These are phyloP conservation scores for Paedocypris micromegethes DNA, from an alignment of 2,797 vertebrate genomes.

Conservation along the genomic window DNA sequence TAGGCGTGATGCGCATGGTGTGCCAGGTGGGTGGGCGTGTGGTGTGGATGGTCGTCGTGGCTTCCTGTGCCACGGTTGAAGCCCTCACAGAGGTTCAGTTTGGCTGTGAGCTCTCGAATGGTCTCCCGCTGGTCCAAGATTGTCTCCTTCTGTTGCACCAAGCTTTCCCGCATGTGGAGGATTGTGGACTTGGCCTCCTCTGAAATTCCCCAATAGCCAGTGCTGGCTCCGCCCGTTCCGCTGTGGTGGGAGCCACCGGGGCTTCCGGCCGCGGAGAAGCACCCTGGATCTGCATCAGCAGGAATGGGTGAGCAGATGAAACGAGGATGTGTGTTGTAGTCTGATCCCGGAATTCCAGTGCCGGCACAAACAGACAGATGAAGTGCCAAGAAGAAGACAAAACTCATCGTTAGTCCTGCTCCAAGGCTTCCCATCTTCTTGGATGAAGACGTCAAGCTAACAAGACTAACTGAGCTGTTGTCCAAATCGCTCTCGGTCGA, in stretches of 20 bases:
- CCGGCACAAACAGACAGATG: constrained; percentile 37
- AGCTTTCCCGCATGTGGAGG: constrained; percentile 63
- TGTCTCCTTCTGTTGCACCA: constrained; percentile 67
- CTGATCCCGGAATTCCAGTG: constrained; percentile 50
- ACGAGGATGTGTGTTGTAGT: constrained; percentile 61
- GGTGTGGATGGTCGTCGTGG: constrained; percentile 55
- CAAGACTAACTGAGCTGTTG: too few relatives aligned
- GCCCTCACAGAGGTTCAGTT: constrained; percentile 62
- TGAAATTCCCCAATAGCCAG: constrained; percentile 68
- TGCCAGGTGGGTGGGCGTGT: constrained; percentile 35
- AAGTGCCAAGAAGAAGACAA: constrained; percentile 25
- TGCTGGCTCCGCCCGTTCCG: constrained; percentile 40
- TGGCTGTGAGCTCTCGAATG: constrained; percentile 63
- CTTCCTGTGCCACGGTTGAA: constrained; percentile 45
- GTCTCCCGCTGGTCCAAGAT: constrained; percentile 65
- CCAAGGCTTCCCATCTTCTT: constrained; percentile 23
- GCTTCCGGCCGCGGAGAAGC: constrained; percentile 50
- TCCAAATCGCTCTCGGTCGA: not conserved
- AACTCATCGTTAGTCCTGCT: constrained; percentile 42
- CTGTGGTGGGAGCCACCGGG: constrained; percentile 57
- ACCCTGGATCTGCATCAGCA: constrained; percentile 65
- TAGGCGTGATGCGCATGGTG: constrained; percentile 41
- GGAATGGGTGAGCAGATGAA: constrained; percentile 78
- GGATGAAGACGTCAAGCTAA: not conserved
- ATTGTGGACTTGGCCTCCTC: constrained; percentile 64